Conservation (phyloP, 2,888 invertebrate genomes). For the Asteroscopus sphinx region DNA sequence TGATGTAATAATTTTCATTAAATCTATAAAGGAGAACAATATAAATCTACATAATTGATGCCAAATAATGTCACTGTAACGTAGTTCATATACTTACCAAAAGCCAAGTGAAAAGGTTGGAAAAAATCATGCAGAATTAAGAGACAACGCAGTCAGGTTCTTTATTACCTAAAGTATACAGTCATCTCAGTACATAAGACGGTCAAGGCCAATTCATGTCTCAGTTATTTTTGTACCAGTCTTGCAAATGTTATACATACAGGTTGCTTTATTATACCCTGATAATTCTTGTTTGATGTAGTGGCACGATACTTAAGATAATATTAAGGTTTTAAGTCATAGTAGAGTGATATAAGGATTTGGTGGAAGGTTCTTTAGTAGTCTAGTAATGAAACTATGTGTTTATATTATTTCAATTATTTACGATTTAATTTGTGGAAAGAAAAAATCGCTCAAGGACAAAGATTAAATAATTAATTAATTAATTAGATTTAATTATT, state of each 20-base stretch:
- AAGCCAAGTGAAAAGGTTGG: not conserved
- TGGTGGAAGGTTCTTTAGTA: not conserved
- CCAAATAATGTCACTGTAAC: too few species aligned
- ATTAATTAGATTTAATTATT: too few species aligned
- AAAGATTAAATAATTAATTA: too few species aligned
- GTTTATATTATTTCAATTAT: too few species aligned
- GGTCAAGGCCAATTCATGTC: conserved; percentile 50
- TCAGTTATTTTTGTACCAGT: conserved; percentile 46
- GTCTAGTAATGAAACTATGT: too few species aligned
- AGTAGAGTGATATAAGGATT: not conserved
- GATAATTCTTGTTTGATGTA: conserved; percentile 18
- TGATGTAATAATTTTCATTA: too few species aligned
- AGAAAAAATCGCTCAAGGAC: too few species aligned
- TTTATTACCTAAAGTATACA: conserved; percentile 42
- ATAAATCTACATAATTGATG: too few species aligned
- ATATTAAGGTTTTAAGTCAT: not conserved
- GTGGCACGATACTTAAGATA: not conserved
- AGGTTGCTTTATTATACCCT: conserved; percentile 15
- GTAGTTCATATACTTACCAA: too few species aligned
- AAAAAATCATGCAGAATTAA: conserved; percentile 19
- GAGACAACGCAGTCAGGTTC: conserved; percentile 13
- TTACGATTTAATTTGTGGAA: too few species aligned
- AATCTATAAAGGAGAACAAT: too few species aligned
- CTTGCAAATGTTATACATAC: conserved; percentile 36
- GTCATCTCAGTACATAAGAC: conserved; percentile 32